phyloP scores from a whole-genome alignment of 2,888 invertebrate species.

The Adelognathus sp. region DNA sequence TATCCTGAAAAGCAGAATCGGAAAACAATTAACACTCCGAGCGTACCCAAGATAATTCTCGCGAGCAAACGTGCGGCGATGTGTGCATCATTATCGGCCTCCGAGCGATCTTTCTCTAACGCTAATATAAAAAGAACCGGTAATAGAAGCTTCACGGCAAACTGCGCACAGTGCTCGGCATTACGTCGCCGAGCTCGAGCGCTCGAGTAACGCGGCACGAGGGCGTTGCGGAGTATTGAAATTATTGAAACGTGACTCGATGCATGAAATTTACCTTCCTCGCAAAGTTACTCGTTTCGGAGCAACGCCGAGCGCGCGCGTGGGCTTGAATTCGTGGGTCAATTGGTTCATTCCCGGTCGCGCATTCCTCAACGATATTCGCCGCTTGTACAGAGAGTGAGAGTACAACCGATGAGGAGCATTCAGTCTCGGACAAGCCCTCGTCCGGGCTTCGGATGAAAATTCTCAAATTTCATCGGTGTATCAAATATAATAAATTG shows the following conservation, averaged over 20 bases:
- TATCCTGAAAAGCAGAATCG: too few relatives aligned
- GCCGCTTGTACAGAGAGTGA: slow-evolving; percentile 56
- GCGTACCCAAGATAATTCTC: too few relatives aligned
- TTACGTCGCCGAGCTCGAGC: neutral
- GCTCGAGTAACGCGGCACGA: neutral
- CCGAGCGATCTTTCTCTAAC: too few relatives aligned
- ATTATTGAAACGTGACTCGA: slow-evolving; percentile 20
- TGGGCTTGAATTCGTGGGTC: slow-evolving; percentile 73
- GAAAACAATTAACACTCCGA: too few relatives aligned
- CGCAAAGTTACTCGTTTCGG: neutral
- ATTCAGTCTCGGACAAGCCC: slow-evolving; percentile 60
- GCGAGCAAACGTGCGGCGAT: too few relatives aligned
- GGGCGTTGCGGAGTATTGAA: slow-evolving; percentile 23
- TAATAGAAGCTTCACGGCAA: neutral
- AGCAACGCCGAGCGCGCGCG: slow-evolving; percentile 53
- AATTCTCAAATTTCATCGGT: neutral
- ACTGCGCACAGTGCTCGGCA: neutral
- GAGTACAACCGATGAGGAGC: slow-evolving; percentile 46
- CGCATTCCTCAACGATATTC: slow-evolving; percentile 73
- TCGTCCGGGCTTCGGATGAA: slow-evolving; percentile 20
- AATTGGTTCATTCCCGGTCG: slow-evolving; percentile 69
- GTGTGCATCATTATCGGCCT: too few relatives aligned
- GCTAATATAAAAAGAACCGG: too few relatives aligned
- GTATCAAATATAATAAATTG: too few relatives aligned
- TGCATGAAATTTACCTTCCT: slow-evolving; percentile 34